Evolutionary conservation across 2,888 invertebrate genomes (phyloP), one percentile per base, ranked within the genome.

Genomic region (Taenaris catops): DNA sequence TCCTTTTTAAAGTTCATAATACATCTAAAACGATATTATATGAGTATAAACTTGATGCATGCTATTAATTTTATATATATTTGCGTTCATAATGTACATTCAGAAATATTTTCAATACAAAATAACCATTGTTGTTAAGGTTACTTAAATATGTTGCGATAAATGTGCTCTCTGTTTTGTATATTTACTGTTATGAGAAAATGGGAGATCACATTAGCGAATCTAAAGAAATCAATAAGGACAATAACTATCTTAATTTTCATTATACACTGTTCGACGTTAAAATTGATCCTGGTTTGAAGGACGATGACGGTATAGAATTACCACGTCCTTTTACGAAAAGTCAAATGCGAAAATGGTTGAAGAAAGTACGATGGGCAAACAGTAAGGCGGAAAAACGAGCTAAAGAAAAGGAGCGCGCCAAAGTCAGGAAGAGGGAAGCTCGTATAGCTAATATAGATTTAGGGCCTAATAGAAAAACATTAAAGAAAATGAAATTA

Each of bases 381-480:
- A 89, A 90, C 47, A 76, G 88, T 7, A 93, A 94, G 66, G 88
- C 89, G 24, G 88, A 90, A 45, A 94, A 93, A 63, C 89, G 94
- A 35, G 87, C 89, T 0, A 91, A 89, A 51, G 95, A 96, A 59
- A 92, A 93, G 54, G 89, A 89, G 25, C 90, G 90, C 50, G 89
- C 90, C 6, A 95, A 94, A 59, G 88, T 90, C 51, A 92, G 93
- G 59, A 89, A 91, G 38, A 88, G 87, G 27, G 89, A 90, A 59
- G 94, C 94, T 1, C 90, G 91, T 44, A 89, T 90, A 35, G 91
- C 91, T 40, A 94, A 95, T 48, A 75, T 93, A 34, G 89, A 92
- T 38, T 60, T 92, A 18, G 94, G 94, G 0, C 96, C 96, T 0
- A 93, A 92, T 19, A 90, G 96, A 38, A 96, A 96, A 74, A 89